phyloP scores from a whole-genome alignment of 2,113 vertebrate genomes.

The Poeciliopsis occidentalis region DNA sequence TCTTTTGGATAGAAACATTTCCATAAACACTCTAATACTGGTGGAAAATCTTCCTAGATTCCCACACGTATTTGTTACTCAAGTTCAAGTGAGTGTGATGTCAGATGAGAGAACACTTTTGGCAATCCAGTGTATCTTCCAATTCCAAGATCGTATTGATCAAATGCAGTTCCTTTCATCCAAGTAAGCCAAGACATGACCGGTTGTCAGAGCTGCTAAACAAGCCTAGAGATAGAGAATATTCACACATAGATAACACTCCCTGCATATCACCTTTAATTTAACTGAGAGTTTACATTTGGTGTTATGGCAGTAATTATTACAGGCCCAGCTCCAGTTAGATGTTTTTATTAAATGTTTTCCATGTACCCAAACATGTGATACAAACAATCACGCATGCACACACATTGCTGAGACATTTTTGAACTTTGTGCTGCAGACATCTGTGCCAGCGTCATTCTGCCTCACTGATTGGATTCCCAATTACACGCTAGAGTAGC shows the following conservation, averaged over 20 bases:
- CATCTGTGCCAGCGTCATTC: constrained; percentile 70
- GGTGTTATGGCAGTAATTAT: too few species aligned
- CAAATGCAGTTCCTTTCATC: not conserved
- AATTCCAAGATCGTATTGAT: not conserved
- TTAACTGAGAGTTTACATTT: too few species aligned
- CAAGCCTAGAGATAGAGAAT: not conserved
- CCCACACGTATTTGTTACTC: too few species aligned
- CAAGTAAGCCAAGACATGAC: not conserved
- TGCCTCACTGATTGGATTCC: constrained; percentile 61
- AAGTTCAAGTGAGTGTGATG: too few species aligned
- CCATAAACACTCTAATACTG: not conserved
- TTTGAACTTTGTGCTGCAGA: constrained; percentile 35
- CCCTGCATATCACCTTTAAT: too few species aligned
- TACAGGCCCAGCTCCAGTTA: too few species aligned
- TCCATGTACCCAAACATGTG: constrained; percentile 23
- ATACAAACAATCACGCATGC: constrained; percentile 10
- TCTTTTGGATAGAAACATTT: not conserved
- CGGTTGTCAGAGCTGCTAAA: not conserved
- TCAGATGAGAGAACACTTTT: not conserved
- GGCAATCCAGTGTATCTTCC: not conserved
- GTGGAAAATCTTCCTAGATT: not conserved
- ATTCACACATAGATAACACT: not conserved
- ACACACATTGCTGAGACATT: constrained; percentile 12
- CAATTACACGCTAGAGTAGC: constrained; percentile 79
- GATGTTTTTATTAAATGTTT: constrained; percentile 3